A percentile compares a stretch with the other conserved stretches of the same genome.
Evolutionary conservation across 2,888 invertebrate genomes (phyloP).

Genomic region (Amiota mariae): DNA sequence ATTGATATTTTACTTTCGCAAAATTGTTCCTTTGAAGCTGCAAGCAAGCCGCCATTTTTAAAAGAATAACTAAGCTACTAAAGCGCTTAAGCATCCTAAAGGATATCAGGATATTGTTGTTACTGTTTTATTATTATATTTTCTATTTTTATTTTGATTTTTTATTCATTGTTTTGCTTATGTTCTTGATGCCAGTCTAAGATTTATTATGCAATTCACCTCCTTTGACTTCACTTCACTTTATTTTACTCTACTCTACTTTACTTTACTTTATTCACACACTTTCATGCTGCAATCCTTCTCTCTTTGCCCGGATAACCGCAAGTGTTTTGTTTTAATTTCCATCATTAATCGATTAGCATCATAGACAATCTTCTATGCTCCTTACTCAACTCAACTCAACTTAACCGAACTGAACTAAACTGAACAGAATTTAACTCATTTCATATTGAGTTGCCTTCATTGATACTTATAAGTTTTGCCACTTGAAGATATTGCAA

Average conservation of each 20-base stretch:
- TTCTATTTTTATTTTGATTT: constrained; percentile 2
- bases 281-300: constrained; percentile 7
- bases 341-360: constrained; percentile 59
- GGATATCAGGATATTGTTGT: neutral
- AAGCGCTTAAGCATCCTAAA: constrained; percentile 16
- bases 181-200: neutral
- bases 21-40: neutral
- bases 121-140: constrained; percentile 2
- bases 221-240: neutral
- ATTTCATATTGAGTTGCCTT: neutral
- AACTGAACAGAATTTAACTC: no score
- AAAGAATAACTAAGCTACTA: constrained; percentile 4
- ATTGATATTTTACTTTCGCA: constrained; percentile 38
- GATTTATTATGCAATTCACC: no score
- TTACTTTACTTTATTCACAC: neutral
- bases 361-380: constrained; percentile 27
- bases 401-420: neutral
- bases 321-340: constrained; percentile 45
- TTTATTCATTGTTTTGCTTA: neutral
- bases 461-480: neutral
- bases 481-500: constrained; percentile 31
- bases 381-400: neutral
- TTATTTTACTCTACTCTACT: no score
- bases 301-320: neutral
- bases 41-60: neutral